Evolutionary conservation across 2,888 invertebrate genomes (phyloP).

Genomic region (Sthenelais limicola): DNA sequence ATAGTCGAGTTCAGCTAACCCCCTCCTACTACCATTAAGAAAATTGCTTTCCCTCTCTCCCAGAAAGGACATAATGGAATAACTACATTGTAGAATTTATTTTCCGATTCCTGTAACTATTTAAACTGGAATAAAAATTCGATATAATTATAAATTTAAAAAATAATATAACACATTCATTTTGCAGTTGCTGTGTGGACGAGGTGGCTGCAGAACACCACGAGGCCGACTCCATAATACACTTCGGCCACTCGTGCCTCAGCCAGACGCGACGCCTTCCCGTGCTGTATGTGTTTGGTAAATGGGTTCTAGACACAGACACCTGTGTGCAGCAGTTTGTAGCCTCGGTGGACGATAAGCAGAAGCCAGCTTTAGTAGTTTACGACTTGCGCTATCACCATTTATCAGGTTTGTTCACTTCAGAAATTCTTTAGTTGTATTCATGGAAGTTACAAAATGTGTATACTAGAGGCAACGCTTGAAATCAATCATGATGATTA

Average conservation of each 20-base stretch:
- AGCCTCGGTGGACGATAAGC: not conserved
- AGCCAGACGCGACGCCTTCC: constrained; percentile 82
- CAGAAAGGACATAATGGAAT: not conserved
- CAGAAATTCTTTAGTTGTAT: too few species aligned
- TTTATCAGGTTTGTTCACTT: constrained; percentile 45
- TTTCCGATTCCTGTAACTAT: too few species aligned
- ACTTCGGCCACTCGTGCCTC: constrained; percentile 92
- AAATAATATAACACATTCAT: constrained; percentile 38
- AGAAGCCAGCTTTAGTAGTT: constrained; percentile 66
- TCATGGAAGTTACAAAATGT: too few species aligned
- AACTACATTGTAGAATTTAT: too few species aligned
- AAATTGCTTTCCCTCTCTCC: not conserved
- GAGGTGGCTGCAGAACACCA: constrained; percentile 92
- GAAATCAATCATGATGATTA: too few species aligned
- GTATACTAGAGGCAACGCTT: too few species aligned
- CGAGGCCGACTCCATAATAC: constrained; percentile 87
- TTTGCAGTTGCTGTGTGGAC: constrained; percentile 88
- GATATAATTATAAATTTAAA: not conserved
- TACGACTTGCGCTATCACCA: constrained; percentile 72
- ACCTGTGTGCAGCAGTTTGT: constrained; percentile 52
- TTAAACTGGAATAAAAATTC: too few species aligned
- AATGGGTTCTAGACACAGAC: constrained; percentile 76
- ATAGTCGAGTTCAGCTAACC: too few species aligned
- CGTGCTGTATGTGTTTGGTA: constrained; percentile 74
- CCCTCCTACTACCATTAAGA: too few species aligned